Base-by-base conservation (phyloP, 53 echinoderm and acorn worm genomes). In the Holothuria leucospilota region DNA sequence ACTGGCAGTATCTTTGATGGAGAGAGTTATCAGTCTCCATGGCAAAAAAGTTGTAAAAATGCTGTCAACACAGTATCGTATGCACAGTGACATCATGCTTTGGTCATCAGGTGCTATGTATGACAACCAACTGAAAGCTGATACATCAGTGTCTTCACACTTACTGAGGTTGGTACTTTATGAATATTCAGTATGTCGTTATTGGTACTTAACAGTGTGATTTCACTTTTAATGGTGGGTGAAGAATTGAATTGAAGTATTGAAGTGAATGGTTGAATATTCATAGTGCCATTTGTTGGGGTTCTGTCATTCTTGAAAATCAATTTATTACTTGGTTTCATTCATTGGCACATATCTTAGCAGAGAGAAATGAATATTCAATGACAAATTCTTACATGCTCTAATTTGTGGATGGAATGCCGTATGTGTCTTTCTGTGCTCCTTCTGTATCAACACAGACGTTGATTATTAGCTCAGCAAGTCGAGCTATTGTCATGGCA, bases 51-150 rank as follows among this genome's bases (percentile, higher is more conserved):
- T 95, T 51, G 94, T 94, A 59, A 83, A 83, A 66, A 94, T 99
- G 99, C 81, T 99, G 66, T 89, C 95, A 14, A 91, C 92, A 18
- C 99, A 99, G 87, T 99, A 99, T 64, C 91, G 99, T 62, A 99
- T 99, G 99, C 90, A 99, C 84, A 86, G 78, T 30, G 87, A 84
- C 86, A 99, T 99, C 63, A 99, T 99, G 99, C 52, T 46, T 63
- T 99, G 99, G 99, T 86, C 95, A 52, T 99, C 99, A 20, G 85
- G 90, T n/a, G 92, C 92, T 29, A 81, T 99, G 29, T 99, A 99
- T 46, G 84, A 90, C 8, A 81, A 87, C 5, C 92, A 82, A 56
- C 90, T 99, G 21, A 69, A 39, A 62, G 94, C 99, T 1, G 94
- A 93, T 62, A 64, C 87, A 25, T 89, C 99, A 4, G 99, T 95